Base-by-base conservation (phyloP, 2,113 vertebrate species). In the Bubalus kerabau region DNA sequence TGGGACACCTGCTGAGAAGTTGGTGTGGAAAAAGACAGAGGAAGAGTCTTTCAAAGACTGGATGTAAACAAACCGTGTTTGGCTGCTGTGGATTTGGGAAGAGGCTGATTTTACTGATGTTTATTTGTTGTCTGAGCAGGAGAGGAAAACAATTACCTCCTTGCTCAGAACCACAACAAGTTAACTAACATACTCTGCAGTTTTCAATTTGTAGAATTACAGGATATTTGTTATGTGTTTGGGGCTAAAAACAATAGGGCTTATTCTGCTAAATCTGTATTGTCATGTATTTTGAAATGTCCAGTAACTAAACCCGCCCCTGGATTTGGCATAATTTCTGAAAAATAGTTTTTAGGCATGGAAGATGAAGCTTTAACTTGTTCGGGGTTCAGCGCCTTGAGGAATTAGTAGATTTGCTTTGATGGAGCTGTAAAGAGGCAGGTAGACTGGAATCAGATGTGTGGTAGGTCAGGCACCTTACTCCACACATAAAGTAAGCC, bases 1-100 rank as follows among this genome's bases (percentile, higher is more conserved):
- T 28, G 89, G 95, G 93, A 94, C 98, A 98, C 97, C 98, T 98
- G 97, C 96, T 93, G 95, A 88, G 91, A 91, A 89, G 89, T 93
- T 90, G 71, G 87, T 6, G 21, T 28, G 64, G 93, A 50, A n/a
- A 19, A 40, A 40, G 26, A 23, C 78, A 7, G 16, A 30, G 64
- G 54, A 26, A 43, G 67, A 52, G 54, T 10, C 36, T 59, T 92
- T 94, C 50, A 19, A 19, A 62, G 80, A 54, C 50, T 67, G 0
- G 32, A 59, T 81, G 88, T 87, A 84, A 96, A 96, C 60, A 92
- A 88, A 83, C 16, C 40, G 82, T 43, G 13, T 52, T 94, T 83
- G 90, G 46, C 87, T 21, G 54, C 13, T 26, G 92, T 19, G 96
- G 60, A 21, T 57, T 48, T 95, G 96, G 94, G 43, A 50, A 76